Base-by-base conservation (phyloP, 2,888 invertebrate species). In the Phyllotreta striolata region DNA sequence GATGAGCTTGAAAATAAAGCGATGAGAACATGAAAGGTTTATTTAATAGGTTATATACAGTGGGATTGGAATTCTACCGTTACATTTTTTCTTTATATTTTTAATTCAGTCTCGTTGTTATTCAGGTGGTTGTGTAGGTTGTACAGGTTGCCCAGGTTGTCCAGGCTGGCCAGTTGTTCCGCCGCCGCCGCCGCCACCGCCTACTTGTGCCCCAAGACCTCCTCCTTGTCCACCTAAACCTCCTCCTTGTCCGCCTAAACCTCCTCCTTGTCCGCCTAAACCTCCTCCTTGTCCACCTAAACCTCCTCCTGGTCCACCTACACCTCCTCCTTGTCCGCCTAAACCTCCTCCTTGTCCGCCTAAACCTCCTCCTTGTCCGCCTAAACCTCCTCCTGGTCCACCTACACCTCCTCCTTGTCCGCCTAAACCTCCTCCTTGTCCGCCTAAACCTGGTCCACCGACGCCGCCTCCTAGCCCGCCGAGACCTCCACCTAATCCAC, bases 221-320 rank as follows among this genome's bases (percentile, higher is more conserved):
- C 61, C 61, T 4, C 52, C 61, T 13, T n/a, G 34, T 35, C 52
- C 55, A 24, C 40, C 61, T 39, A 46, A 44, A n/a, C 9, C 12
- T 10, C 34, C 34, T 10, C 46, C 38, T 13, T n/a, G 9, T 38
- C 37, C 38, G 44, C 46, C 55, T 10, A 44, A 46, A 7, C 35
- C 52, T 41, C 8, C 24, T 41, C 52, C 34, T 41, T 46, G 44
- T 54, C 44, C 54, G n/a, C 54, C 14, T 6, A 46, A 38, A n/a
- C 46, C 46, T 24, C 57, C 46, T 24, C 24, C 46, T 24, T 35
- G 3, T n/a, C 47, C 57, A 37, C 9, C 54, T 24, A n/a, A n/a
- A n/a, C n/a, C 24, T 24, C 61, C 61, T 4, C 61, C 61, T 8
- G 7, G 34, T 35, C 61, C 55, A 24, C 52, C 61, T 37, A 44